Conservation (phyloP, 64 coral and sea anemone species). For the Montipora sp. region DNA sequence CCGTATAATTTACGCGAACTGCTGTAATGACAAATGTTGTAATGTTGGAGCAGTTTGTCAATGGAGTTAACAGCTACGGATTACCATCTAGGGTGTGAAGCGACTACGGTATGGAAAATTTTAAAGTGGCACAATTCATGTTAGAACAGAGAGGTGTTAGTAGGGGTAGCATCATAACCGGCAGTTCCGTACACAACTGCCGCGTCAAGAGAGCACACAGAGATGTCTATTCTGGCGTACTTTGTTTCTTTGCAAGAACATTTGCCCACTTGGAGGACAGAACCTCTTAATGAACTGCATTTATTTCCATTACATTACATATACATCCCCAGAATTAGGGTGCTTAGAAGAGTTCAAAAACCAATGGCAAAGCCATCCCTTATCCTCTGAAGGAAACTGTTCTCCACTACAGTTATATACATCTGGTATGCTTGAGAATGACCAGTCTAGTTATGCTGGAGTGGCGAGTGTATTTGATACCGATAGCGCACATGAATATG, state of each 20-base stretch:
- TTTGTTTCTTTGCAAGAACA: too few species aligned
- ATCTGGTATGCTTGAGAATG: conserved; percentile 44
- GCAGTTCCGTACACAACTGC: too few species aligned
- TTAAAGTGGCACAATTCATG: too few species aligned
- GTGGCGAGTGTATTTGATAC: too few species aligned
- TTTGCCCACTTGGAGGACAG: too few species aligned
- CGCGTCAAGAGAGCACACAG: too few species aligned
- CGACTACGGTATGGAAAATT: too few species aligned
- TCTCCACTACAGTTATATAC: conserved; percentile 30
- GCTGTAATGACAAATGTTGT: neutral
- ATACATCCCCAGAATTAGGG: conserved; percentile 15
- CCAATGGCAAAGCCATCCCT: conserved; percentile 11
- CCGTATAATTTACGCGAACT: too few species aligned
- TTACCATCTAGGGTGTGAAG: too few species aligned
- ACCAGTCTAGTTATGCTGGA: neutral
- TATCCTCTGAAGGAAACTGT: conserved; percentile 3
- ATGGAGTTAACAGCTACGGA: too few species aligned
- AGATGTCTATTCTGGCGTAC: too few species aligned
- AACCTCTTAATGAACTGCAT: neutral
- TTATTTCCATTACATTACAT: conserved; percentile 19
- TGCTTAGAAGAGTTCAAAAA: neutral
- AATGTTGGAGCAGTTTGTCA: neutral
- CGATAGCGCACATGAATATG: neutral
- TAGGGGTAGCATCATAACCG: too few species aligned
- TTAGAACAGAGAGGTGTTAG: neutral